Evolutionary conservation across 2,888 invertebrate genomes (phyloP).

Genomic region (Sabatieria punctata): DNA sequence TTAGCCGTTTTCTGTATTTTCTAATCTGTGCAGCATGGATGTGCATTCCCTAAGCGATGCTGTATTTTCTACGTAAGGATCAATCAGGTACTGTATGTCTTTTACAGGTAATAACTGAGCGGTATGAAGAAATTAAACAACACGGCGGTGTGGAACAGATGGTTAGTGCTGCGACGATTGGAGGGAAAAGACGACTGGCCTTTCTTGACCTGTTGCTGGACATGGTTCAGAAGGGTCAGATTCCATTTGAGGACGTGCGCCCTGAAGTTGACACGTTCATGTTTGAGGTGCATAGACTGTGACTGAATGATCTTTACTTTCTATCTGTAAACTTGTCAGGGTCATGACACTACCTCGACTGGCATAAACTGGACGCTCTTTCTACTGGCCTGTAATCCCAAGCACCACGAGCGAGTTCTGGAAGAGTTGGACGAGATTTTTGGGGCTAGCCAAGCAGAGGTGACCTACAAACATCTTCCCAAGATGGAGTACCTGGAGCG

Average conservation of each 20-base stretch:
- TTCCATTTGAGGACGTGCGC: slow-evolving; percentile 35
- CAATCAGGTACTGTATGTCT: too few relatives aligned
- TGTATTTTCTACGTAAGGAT: too few relatives aligned
- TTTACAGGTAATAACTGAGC: too few relatives aligned
- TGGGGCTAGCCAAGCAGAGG: slow-evolving; percentile 28
- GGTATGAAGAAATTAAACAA: too few relatives aligned
- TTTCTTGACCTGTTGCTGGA: slow-evolving; percentile 75
- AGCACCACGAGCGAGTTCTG: slow-evolving; percentile 48
- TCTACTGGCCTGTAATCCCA: slow-evolving; percentile 58
- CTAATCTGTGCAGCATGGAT: too few relatives aligned
- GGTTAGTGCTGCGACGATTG: too few relatives aligned
- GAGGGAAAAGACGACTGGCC: slow-evolving; percentile 63
- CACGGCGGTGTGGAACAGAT: too few relatives aligned
- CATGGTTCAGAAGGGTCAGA: slow-evolving; percentile 49
- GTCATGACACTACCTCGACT: slow-evolving; percentile 65
- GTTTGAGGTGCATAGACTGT: slow-evolving; percentile 39
- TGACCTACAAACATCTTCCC: slow-evolving; percentile 36
- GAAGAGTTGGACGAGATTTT: slow-evolving; percentile 17
- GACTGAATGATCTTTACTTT: too few relatives aligned
- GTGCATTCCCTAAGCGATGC: too few relatives aligned
- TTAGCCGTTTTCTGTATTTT: too few relatives aligned
- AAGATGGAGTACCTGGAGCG: slow-evolving; percentile 38
- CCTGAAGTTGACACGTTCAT: slow-evolving; percentile 38
- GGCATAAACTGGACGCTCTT: slow-evolving; percentile 71
- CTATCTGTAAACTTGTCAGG: too few relatives aligned